These are phyloP conservation scores for Drosophila equinoxialis DNA, from an alignment of 1,140 invertebrate species.

Conservation along the genomic window DNA sequence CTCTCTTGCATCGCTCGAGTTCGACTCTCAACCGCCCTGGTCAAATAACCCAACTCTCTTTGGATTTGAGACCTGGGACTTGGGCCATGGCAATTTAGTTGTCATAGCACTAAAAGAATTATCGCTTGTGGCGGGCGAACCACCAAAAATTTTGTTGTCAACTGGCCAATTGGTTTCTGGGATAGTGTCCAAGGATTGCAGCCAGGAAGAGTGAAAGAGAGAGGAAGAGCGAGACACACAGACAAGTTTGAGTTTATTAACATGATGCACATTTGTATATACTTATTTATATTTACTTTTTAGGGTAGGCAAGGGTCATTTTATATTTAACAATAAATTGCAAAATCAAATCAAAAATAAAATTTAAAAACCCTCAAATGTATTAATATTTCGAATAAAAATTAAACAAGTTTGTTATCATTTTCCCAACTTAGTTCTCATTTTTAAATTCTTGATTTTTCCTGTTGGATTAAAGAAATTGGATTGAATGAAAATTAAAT, in stretches of 20 bases:
- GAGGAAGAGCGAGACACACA: constrained; percentile 24
- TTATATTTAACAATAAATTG: background rate
- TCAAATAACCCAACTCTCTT: constrained; percentile 12
- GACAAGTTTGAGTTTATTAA: constrained; percentile 75
- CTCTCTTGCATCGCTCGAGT: background rate
- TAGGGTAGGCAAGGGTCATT: background rate
- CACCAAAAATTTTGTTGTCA: constrained; percentile 81
- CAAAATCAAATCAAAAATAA: background rate
- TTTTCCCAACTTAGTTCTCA: too few relatives aligned
- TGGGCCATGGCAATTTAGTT: constrained; percentile 79
- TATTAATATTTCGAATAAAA: too few relatives aligned
- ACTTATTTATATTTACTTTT: background rate
- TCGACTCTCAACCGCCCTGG: background rate
- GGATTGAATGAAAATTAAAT: too few relatives aligned
- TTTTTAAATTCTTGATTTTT: too few relatives aligned
- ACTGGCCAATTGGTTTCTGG: constrained; percentile 66
- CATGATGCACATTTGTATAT: constrained; percentile 22
- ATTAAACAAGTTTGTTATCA: too few relatives aligned
- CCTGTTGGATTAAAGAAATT: too few relatives aligned
- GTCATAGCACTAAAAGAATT: constrained; percentile 79
- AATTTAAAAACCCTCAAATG: too few relatives aligned
- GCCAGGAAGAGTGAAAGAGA: background rate
- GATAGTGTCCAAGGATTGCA: background rate
- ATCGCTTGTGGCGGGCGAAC: constrained; percentile 79
- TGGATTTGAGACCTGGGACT: background rate